Percentiles rank a stretch among this genome's conserved stretches.
These are phyloP conservation scores for Gryllus bimaculatus DNA, from an alignment of 1,140 invertebrate species.

Conservation along the genomic window DNA sequence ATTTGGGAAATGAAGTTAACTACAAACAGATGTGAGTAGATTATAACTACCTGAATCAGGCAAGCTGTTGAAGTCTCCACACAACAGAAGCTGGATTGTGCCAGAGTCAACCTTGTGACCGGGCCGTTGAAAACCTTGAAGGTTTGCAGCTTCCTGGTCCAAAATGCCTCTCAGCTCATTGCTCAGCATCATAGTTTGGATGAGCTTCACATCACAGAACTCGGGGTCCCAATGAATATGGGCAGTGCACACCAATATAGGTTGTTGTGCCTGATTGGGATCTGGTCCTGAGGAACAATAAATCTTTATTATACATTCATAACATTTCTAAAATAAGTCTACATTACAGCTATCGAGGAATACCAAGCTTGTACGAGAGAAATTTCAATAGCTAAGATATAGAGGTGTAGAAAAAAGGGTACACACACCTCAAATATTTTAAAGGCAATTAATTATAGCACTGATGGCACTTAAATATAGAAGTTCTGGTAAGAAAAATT, in stretches of 20 bases:
- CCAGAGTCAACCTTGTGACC: constrained; percentile 58
- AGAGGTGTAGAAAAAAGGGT: too few species aligned
- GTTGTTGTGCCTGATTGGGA: constrained; percentile 64
- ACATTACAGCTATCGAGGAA: neutral
- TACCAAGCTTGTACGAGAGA: too few species aligned
- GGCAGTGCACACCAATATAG: constrained; percentile 90
- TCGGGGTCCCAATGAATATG: constrained; percentile 99
- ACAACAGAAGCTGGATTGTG: constrained; percentile 86
- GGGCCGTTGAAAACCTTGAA: constrained; percentile 35
- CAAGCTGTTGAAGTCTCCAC: constrained; percentile 97
- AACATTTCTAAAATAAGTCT: neutral
- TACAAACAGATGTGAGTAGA: too few species aligned
- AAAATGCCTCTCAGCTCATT: constrained; percentile 79
- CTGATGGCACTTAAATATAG: too few species aligned
- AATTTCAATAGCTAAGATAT: neutral
- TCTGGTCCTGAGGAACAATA: constrained; percentile 39
- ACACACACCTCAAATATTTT: too few species aligned
- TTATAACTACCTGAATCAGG: constrained; percentile 79
- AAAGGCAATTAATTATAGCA: too few species aligned
- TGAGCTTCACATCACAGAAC: constrained; percentile 99
- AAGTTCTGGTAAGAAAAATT: too few species aligned
- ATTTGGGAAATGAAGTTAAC: too few species aligned
- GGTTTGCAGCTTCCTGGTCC: constrained; percentile 56
- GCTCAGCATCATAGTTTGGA: constrained; percentile 99
- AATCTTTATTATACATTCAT: neutral